phyloP scores from a whole-genome alignment of 1,140 invertebrate species.

The Hycleus phaleratus region DNA sequence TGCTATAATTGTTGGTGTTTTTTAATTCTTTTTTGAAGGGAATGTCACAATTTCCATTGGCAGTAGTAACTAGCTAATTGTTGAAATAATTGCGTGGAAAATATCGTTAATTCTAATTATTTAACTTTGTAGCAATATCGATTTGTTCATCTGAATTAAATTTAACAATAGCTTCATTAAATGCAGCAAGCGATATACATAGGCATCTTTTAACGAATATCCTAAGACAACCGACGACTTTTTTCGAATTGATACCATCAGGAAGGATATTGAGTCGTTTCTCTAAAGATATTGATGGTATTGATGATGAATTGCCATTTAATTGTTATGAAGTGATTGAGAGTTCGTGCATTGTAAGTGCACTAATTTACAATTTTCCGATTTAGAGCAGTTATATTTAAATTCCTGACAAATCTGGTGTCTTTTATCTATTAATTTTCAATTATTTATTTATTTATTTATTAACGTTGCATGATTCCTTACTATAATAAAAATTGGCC shows the following conservation, averaged over 20 bases:
- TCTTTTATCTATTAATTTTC: background rate
- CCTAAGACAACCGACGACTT: constrained; percentile 57
- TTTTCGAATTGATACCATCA: constrained; percentile 68
- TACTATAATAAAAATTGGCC: background rate
- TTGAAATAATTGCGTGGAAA: too few species aligned
- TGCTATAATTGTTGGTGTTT: background rate
- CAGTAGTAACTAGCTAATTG: too few species aligned
- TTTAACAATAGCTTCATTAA: constrained; percentile 52
- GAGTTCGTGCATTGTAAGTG: constrained; percentile 38
- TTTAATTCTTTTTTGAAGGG: background rate
- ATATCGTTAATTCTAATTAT: too few species aligned
- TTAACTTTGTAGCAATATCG: constrained; percentile 45
- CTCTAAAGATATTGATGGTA: constrained; percentile 61
- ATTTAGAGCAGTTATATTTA: constrained; percentile 31
- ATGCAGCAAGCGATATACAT: constrained; percentile 55
- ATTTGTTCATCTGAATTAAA: constrained; percentile 47
- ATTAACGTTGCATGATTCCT: constrained; percentile 35
- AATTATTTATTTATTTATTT: background rate
- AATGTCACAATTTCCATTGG: too few species aligned
- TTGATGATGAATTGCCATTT: constrained; percentile 49
- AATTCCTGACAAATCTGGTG: background rate
- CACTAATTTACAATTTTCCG: background rate
- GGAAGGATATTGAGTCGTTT: constrained; percentile 68
- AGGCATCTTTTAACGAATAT: constrained; percentile 51
- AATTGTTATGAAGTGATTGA: constrained; percentile 40